phyloP scores from a whole-genome alignment of 2,888 invertebrate species.

The Candidula unifasciata region DNA sequence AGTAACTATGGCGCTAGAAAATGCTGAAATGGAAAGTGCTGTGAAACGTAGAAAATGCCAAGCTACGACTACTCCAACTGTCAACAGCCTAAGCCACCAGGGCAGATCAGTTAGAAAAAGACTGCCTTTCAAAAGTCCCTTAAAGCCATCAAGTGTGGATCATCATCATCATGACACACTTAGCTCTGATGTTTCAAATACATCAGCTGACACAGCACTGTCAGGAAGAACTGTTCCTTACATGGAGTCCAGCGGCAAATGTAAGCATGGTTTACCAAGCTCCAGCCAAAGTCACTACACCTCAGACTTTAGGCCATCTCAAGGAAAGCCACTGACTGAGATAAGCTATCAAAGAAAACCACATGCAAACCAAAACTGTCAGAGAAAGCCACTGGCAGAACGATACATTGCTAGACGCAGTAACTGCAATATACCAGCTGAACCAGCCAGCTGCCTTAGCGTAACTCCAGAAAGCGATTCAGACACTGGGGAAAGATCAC shows the following conservation, averaged over 20 bases:
- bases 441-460: background rate
- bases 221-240: background rate
- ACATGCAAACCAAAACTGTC: too few species aligned
- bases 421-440: slow-evolving; percentile 59
- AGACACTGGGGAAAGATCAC: slow-evolving; percentile 53
- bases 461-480: slow-evolving; percentile 45
- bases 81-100: background rate
- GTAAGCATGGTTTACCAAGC: too few species aligned
- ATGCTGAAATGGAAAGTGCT: background rate
- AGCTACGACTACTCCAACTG: background rate
- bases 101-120: slow-evolving; percentile 12
- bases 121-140: slow-evolving; percentile 22
- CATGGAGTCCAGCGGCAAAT: too few species aligned
- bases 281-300: too few species aligned
- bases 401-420: background rate
- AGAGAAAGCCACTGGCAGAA: slow-evolving; percentile 9
- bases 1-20: background rate
- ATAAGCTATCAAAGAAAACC: background rate
- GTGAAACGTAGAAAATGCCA: background rate
- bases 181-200: background rate
- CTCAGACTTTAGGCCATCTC: too few species aligned
- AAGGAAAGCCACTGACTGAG: too few species aligned
- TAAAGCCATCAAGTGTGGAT: too few species aligned
- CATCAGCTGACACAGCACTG: too few species aligned
- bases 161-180: background rate